phyloP scores from a whole-genome alignment of 2,113 vertebrate genomes.

The Thamnophis sirtalis region DNA sequence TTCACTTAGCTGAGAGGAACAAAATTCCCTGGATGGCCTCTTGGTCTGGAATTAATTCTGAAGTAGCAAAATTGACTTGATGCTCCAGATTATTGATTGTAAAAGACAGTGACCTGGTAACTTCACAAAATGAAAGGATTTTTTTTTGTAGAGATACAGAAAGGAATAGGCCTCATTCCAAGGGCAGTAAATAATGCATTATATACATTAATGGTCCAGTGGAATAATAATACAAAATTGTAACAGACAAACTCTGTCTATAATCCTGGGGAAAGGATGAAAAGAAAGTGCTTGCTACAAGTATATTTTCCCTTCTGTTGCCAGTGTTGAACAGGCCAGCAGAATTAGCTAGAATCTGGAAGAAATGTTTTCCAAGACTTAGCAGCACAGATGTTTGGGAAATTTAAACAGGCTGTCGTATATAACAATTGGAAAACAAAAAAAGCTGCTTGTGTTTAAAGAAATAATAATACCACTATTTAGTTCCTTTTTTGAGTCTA shows the following conservation, averaged over 20 bases:
- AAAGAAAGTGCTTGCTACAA: conserved; percentile 12
- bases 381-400: conserved; percentile 54
- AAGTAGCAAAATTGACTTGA: neutral
- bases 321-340: conserved; percentile 12
- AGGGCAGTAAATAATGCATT: neutral
- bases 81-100: neutral
- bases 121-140: neutral
- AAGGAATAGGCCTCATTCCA: neutral
- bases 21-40: neutral
- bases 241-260: conserved; percentile 9
- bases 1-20: neutral
- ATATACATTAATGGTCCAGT: neutral
- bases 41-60: neutral
- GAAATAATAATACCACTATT: conserved; percentile 37
- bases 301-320: conserved; percentile 10
- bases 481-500: conserved; percentile 21
- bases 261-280: conserved; percentile 23
- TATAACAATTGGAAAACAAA: conserved; percentile 45
- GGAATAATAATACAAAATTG: neutral
- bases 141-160: neutral
- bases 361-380: conserved; percentile 33
- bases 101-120: neutral
- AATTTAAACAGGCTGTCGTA: conserved; percentile 55
- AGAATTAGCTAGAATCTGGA: conserved; percentile 12
- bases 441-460: conserved; percentile 42